A percentile compares a stretch with the other conserved stretches of the same genome.
Conservation (phyloP, 2,888 invertebrate genomes). For the Aspidapion aeneum region DNA sequence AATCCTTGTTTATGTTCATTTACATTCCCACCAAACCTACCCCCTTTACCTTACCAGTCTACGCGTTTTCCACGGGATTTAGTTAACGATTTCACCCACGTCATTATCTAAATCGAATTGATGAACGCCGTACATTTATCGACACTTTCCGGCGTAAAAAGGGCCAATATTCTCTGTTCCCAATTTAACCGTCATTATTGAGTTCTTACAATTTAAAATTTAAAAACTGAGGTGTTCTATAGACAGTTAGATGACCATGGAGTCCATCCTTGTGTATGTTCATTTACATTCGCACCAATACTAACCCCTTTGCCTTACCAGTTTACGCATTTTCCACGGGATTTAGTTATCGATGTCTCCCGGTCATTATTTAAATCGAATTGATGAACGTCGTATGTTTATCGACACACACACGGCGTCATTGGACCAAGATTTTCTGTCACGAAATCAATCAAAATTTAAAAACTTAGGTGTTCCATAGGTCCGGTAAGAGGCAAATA, state of each 20-base stretch:
- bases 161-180: too few species aligned
- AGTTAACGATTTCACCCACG: conserved; percentile 31
- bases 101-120: conserved; percentile 16
- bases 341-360: conserved; percentile 35
- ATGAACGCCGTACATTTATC: conserved; percentile 27
- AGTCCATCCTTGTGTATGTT: conserved; percentile 42
- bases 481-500: too few species aligned
- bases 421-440: not conserved
- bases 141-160: conserved; percentile 11
- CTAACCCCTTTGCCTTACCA: not conserved
- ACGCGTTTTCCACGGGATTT: conserved; percentile 34
- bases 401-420: conserved; percentile 17
- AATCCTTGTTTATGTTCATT: conserved; percentile 42
- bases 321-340: conserved; percentile 32
- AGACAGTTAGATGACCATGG: too few species aligned
- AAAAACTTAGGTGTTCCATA: too few species aligned
- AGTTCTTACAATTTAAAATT: too few species aligned
- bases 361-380: conserved; percentile 13
- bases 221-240: too few species aligned
- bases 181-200: too few species aligned
- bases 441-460: too few species aligned
- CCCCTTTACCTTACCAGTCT: not conserved
- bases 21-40: conserved; percentile 35
- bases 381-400: conserved; percentile 25
- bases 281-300: conserved; percentile 39